These are phyloP conservation scores for Chaetodon trifascialis DNA, from an alignment of 2,113 vertebrate species.

Conservation along the genomic window DNA sequence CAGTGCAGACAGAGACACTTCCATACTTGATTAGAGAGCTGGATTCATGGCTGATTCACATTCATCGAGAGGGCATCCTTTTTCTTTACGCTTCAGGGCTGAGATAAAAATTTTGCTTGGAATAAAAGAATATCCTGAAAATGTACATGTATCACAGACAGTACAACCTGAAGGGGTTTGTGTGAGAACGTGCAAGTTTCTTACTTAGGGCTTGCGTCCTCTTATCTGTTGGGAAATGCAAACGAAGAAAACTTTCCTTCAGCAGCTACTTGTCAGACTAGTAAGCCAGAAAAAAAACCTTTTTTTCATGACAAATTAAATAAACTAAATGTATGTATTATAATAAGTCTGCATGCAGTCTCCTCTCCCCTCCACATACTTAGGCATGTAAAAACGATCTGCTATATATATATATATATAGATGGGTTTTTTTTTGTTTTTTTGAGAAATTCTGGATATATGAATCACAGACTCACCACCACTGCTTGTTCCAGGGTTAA, in stretches of 20 bases:
- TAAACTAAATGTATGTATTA: not conserved
- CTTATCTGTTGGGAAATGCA: not conserved
- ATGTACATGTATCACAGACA: not conserved
- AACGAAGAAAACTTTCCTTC: not conserved
- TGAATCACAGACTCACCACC: too few species aligned
- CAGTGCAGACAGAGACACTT: slow-evolving; percentile 12
- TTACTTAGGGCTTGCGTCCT: not conserved
- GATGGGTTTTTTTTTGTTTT: too few species aligned
- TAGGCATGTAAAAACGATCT: too few species aligned
- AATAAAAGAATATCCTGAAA: not conserved
- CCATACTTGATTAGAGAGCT: slow-evolving; percentile 34
- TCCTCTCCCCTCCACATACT: too few species aligned
- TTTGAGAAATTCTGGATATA: too few species aligned
- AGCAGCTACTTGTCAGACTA: not conserved
- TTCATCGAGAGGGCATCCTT: not conserved
- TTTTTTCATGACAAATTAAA: not conserved
- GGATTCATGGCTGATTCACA: slow-evolving; percentile 7
- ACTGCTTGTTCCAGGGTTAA: too few species aligned
- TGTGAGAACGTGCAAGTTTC: not conserved
- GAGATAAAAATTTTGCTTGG: not conserved
- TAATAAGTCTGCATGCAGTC: not conserved
- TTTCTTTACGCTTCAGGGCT: not conserved
- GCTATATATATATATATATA: too few species aligned
- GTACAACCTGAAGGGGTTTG: not conserved
- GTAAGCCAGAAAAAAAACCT: not conserved